These are phyloP conservation scores for Drosophila neocordata DNA, from an alignment of 1,140 invertebrate species.

Conservation along the genomic window DNA sequence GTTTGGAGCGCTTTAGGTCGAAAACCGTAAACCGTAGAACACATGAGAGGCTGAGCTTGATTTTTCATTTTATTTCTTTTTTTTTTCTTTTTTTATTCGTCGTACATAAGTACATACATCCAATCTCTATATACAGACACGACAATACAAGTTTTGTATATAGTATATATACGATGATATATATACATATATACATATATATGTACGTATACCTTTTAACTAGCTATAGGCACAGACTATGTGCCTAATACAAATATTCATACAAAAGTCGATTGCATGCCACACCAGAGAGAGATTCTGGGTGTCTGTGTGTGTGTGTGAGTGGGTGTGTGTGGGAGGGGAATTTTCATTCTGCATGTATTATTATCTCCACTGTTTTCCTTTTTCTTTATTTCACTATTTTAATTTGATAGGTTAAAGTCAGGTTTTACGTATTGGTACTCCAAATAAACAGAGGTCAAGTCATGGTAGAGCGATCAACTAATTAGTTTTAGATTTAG, in stretches of 20 bases:
- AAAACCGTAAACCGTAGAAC: constrained; percentile 66
- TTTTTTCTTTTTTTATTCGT: constrained; percentile 15
- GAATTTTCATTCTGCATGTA: constrained; percentile 11
- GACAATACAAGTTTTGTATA: constrained; percentile 2
- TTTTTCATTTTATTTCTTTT: constrained; percentile 41
- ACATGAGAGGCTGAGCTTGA: constrained; percentile 54
- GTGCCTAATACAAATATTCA: constrained; percentile 46
- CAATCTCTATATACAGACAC: neutral
- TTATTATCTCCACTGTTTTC: constrained; percentile 27
- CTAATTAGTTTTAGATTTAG: constrained; percentile 62
- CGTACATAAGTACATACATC: constrained; percentile 16
- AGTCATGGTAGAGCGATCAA: constrained; percentile 74
- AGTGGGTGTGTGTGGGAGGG: constrained; percentile 22
- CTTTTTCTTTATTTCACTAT: constrained; percentile 8
- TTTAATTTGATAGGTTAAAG: constrained; percentile 9
- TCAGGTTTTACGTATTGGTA: constrained; percentile 18
- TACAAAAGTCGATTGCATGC: constrained; percentile 45
- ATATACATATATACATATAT: neutral
- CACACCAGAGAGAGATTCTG: constrained; percentile 13
- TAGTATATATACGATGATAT: neutral
- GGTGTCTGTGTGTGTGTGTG: constrained; percentile 15
- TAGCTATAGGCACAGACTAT: constrained; percentile 53
- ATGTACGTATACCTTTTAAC: constrained; percentile 46
- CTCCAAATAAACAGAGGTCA: constrained; percentile 59
- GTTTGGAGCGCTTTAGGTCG: constrained; percentile 73